These are phyloP conservation scores for Drosophila sproati DNA, from an alignment of 1,140 invertebrate species.

Conservation along the genomic window DNA sequence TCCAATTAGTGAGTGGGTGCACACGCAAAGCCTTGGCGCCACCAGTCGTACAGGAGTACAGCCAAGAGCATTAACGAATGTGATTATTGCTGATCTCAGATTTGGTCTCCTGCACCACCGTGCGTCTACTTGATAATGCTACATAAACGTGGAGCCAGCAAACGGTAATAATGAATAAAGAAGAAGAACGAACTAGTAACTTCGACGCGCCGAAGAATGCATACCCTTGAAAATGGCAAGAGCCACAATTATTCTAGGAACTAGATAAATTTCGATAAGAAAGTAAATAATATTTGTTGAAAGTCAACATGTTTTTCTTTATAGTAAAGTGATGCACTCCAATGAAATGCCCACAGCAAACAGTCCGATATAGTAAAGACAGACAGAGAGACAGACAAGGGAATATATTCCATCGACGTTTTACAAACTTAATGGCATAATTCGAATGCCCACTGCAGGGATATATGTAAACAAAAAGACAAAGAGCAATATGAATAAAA, in stretches of 20 bases:
- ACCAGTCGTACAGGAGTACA: constrained; percentile 5
- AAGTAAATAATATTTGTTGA: no score
- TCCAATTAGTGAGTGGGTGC: constrained; percentile 15
- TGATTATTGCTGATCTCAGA: constrained; percentile 61
- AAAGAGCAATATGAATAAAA: constrained; percentile 24
- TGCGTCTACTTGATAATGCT: constrained; percentile 60
- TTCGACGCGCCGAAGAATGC: no score
- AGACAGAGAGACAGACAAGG: background rate
- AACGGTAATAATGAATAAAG: constrained; percentile 31
- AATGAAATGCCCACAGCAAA: background rate
- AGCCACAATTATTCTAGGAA: no score
- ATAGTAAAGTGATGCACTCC: no score
- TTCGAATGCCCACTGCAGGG: background rate
- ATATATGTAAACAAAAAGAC: background rate
- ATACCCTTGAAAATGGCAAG: no score
- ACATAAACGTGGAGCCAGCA: constrained; percentile 24
- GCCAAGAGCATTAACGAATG: constrained; percentile 47
- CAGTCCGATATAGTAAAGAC: no score
- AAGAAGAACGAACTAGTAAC: background rate
- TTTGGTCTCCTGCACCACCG: constrained; percentile 24
- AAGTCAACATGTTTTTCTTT: no score
- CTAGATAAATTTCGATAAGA: no score
- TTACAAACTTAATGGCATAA: no score
- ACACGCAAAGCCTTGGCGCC: constrained; percentile 33
- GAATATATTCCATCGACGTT: background rate